Conservation (phyloP, 2,113 vertebrate species). For the Phylloscopus trochiloides region DNA sequence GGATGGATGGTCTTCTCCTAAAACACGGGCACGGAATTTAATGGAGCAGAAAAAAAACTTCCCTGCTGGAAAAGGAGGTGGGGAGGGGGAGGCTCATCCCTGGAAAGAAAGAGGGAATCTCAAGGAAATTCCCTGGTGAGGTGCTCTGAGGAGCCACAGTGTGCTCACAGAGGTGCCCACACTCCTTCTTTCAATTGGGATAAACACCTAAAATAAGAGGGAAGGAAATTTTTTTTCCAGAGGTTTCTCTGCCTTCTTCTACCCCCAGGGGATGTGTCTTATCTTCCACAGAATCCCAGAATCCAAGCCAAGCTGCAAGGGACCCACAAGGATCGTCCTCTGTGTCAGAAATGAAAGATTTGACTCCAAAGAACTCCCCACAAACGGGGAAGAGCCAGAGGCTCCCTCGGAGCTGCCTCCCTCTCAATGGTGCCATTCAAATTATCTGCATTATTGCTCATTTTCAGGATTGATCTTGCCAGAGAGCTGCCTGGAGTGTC, state of each 20-base stretch:
- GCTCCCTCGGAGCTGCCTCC: neutral
- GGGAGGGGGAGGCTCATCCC: neutral
- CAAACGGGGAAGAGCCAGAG: neutral
- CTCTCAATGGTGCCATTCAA: constrained; percentile 59
- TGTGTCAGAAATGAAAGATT: neutral
- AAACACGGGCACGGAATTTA: neutral
- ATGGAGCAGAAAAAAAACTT: constrained; percentile 16
- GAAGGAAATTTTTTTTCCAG: neutral
- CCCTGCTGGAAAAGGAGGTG: neutral
- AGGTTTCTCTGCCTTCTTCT: neutral
- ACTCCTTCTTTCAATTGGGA: neutral
- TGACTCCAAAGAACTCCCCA: neutral
- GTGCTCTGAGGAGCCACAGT: neutral
- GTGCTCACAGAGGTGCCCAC: neutral
- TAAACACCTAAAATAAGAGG: neutral
- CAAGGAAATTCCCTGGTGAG: neutral
- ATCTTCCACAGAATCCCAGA: neutral
- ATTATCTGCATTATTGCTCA: constrained; percentile 42
- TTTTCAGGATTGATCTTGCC: constrained; percentile 64
- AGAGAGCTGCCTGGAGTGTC: constrained; percentile 21
- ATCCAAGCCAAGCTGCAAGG: neutral
- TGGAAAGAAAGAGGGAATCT: neutral
- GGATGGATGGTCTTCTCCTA: constrained; percentile 48
- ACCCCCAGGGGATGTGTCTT: neutral
- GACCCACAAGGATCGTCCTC: neutral